phyloP scores from a whole-genome alignment of 2,797 vertebrate genomes.

The Rhinophrynus dorsalis region DNA sequence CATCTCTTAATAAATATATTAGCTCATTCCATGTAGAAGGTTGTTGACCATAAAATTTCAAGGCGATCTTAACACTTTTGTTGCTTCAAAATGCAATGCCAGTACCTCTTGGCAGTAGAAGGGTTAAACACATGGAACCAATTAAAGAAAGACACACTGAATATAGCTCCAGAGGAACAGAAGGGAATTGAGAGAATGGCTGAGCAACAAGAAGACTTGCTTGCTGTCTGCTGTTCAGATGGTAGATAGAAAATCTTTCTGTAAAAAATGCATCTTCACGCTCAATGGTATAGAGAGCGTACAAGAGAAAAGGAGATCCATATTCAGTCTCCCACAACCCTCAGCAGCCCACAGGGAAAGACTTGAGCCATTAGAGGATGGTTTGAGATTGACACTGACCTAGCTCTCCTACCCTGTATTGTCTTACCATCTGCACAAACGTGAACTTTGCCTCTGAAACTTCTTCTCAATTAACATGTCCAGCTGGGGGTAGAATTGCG shows the following conservation, averaged over 20 bases:
- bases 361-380: constrained; percentile 81
- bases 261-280: constrained; percentile 67
- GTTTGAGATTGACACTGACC: constrained; percentile 89
- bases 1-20: too few relatives aligned
- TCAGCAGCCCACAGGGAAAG: constrained; percentile 71
- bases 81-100: too few relatives aligned
- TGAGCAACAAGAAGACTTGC: not conserved
- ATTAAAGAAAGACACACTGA: too few relatives aligned
- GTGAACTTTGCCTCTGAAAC: constrained; percentile 93
- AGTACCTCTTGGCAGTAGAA: too few relatives aligned
- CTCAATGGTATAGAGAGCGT: constrained; percentile 80
- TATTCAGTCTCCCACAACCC: constrained; percentile 61
- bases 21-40: too few relatives aligned
- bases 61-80: too few relatives aligned
- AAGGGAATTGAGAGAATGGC: not conserved
- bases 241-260: constrained; percentile 42
- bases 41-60: too few relatives aligned
- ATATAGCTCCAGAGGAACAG: too few relatives aligned
- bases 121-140: too few relatives aligned
- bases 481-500: constrained; percentile 92
- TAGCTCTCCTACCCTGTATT: constrained; percentile 79
- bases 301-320: constrained; percentile 24
- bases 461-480: constrained; percentile 97
- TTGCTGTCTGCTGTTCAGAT: constrained; percentile 3
- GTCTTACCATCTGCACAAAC: constrained; percentile 92